A percentile compares a stretch with the other conserved stretches of the same genome.
phyloP scores from a whole-genome alignment of 2,888 invertebrate species.

The Reticulitermes lucifugus region DNA sequence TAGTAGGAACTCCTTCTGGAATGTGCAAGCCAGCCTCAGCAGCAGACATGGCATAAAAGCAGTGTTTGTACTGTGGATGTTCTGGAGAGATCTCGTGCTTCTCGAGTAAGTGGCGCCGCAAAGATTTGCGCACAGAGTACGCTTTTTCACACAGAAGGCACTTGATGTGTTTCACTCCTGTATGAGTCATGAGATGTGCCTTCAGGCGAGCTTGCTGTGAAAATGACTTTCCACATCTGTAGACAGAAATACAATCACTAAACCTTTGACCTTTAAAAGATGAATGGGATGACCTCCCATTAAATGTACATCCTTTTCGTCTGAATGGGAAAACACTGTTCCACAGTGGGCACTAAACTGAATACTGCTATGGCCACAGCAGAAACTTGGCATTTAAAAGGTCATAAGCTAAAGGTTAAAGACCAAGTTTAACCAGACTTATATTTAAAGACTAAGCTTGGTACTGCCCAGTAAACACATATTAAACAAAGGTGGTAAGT shows the following conservation, averaged over 20 bases:
- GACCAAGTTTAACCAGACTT: no score
- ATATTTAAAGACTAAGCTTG: no score
- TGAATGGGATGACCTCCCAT: no score
- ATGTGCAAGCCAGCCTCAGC: conserved; percentile 56
- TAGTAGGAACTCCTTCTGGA: conserved; percentile 48
- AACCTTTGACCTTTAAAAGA: no score
- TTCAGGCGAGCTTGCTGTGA: conserved; percentile 54
- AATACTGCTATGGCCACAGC: no score
- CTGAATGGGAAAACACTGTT: no score
- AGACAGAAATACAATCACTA: background rate
- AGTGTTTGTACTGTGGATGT: conserved; percentile 53
- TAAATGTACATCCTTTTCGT: no score
- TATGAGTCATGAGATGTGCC: conserved; percentile 67
- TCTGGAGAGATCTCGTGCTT: conserved; percentile 60
- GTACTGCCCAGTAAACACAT: no score
- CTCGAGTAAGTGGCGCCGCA: conserved; percentile 65
- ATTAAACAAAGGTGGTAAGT: no score
- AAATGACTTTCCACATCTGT: conserved; percentile 54
- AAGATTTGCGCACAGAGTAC: conserved; percentile 65
- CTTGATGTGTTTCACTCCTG: conserved; percentile 65
- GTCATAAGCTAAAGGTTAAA: no score
- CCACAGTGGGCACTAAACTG: no score
- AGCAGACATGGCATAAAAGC: conserved; percentile 55
- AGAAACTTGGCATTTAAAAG: no score
- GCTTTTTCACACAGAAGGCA: conserved; percentile 67